phyloP scores from a whole-genome alignment of 2,113 vertebrate genomes.

The Epinephelus lanceolatus region DNA sequence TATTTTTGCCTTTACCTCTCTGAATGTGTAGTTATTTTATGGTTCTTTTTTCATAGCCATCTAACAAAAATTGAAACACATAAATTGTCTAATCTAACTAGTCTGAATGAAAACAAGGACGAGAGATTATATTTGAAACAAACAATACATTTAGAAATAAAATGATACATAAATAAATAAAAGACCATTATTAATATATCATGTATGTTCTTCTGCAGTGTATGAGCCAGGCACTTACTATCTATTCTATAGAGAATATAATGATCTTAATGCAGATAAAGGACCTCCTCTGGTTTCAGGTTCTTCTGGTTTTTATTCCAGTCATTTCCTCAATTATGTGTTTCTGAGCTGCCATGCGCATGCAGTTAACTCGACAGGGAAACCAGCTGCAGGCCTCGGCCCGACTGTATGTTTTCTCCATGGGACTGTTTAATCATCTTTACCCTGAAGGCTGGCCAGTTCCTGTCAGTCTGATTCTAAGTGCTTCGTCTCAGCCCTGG shows the following conservation, averaged over 20 bases:
- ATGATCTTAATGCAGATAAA: neutral
- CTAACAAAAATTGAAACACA: too few relatives aligned
- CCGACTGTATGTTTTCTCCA: neutral
- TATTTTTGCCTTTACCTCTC: too few relatives aligned
- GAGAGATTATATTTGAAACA: too few relatives aligned
- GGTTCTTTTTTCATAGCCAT: too few relatives aligned
- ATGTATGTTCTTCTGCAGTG: neutral
- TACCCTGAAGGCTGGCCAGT: constrained; percentile 52
- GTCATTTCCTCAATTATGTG: neutral
- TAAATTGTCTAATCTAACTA: too few relatives aligned
- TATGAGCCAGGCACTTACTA: neutral
- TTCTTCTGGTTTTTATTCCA: neutral
- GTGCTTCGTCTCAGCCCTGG: constrained; percentile 63
- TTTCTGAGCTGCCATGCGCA: neutral
- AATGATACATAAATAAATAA: neutral
- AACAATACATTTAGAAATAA: too few relatives aligned
- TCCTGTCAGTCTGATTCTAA: constrained; percentile 59
- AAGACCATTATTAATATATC: neutral
- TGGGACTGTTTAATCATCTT: constrained; percentile 51
- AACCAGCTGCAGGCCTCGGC: neutral
- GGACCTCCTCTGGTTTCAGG: neutral
- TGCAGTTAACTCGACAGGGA: neutral
- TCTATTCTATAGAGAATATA: neutral
- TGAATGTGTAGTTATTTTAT: too few relatives aligned
- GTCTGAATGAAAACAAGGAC: too few relatives aligned